Percentiles rank a stretch among this genome's conserved stretches.
Evolutionary conservation across 2,113 vertebrate genomes (phyloP).

Genomic region (Marmota monax): DNA sequence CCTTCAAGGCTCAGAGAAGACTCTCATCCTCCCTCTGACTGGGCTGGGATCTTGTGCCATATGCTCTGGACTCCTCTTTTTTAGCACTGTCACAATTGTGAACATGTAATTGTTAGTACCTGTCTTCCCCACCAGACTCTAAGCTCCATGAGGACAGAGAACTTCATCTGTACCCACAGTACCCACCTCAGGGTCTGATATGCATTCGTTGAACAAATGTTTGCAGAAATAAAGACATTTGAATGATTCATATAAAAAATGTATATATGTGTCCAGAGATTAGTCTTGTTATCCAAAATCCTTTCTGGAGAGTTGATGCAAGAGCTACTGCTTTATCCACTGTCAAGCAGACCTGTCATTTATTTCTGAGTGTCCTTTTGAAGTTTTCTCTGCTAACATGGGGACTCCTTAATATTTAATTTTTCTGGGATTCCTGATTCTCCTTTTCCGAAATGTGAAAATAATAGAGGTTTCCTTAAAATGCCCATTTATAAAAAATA

Average conservation of each 20-base stretch:
- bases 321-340: background rate
- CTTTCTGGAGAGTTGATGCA: conserved; percentile 34
- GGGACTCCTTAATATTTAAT: conserved; percentile 5
- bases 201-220: background rate
- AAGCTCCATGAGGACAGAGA: background rate
- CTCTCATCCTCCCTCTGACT: background rate
- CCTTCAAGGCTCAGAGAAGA: background rate
- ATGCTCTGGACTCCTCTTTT: background rate
- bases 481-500: background rate
- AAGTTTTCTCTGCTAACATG: conserved; percentile 1
- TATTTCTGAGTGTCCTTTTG: conserved; percentile 23
- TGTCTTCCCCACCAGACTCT: background rate
- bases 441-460: conserved; percentile 47
- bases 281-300: conserved; percentile 23
- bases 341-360: background rate
- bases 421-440: background rate
- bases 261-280: background rate
- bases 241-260: conserved; percentile 32
- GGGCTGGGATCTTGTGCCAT: background rate
- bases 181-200: background rate
- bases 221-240: conserved; percentile 53
- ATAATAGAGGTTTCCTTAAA: conserved; percentile 5
- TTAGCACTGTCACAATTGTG: background rate
- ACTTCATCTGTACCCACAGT: background rate
- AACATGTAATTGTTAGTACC: background rate